A percentile compares a stretch with the other conserved stretches of the same genome.
Evolutionary conservation across 2,113 vertebrate species (phyloP).

Genomic region (Balaeniceps rex): DNA sequence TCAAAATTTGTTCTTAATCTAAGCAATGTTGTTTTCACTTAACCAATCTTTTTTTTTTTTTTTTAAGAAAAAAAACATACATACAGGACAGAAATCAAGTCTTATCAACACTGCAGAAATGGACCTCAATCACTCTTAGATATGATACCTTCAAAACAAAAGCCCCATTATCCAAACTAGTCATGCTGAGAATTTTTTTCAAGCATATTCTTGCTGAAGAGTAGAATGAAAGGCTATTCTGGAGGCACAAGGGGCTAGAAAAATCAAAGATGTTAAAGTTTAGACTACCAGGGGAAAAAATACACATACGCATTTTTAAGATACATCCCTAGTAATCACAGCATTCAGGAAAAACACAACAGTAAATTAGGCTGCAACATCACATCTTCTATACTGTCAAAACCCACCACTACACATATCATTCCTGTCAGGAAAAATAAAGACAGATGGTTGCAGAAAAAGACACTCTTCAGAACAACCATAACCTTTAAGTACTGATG

Average conservation of each 20-base stretch:
- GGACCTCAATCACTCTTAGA: neutral
- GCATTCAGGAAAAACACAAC: neutral
- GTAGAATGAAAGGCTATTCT: neutral
- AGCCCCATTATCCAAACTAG: neutral
- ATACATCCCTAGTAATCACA: neutral
- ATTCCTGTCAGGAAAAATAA: slow-evolving; percentile 4
- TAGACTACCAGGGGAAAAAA: neutral
- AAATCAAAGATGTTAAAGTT: neutral
- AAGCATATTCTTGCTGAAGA: neutral
- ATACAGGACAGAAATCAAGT: neutral
- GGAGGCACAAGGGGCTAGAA: neutral
- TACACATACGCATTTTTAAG: neutral
- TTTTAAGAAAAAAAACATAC: neutral
- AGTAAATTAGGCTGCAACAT: neutral
- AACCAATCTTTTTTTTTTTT: neutral
- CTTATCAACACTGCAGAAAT: neutral
- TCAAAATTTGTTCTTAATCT: neutral
- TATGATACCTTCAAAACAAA: neutral
- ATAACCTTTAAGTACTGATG: neutral
- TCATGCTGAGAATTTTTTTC: neutral
- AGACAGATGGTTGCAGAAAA: slow-evolving; percentile 25
- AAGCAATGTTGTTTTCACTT: neutral
- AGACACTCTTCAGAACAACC: neutral
- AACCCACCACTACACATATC: neutral
- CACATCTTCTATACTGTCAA: neutral